These are phyloP conservation scores for Trematocara stigmaticum DNA, from an alignment of 2,113 vertebrate genomes.

Conservation along the genomic window DNA sequence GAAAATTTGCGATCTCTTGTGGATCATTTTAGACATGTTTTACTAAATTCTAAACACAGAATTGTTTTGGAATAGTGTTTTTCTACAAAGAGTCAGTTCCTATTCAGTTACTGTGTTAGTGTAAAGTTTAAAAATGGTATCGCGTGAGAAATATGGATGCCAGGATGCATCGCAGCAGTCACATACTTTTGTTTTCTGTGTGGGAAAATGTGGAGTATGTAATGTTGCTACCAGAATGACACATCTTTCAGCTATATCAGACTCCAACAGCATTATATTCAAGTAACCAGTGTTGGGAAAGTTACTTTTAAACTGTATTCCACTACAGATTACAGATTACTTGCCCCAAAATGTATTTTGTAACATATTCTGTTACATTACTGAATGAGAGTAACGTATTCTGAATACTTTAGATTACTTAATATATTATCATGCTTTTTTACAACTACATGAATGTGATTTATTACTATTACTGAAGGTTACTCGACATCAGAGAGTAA, in stretches of 20 bases:
- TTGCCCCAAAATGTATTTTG: too few relatives aligned
- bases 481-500: too few relatives aligned
- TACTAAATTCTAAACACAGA: not conserved
- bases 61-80: not conserved
- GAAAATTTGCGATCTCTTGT: not conserved
- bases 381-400: too few relatives aligned
- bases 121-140: fast-evolving
- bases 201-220: not conserved
- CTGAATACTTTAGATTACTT: too few relatives aligned
- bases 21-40: fast-evolving
- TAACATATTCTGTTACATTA: too few relatives aligned
- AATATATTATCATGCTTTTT: too few relatives aligned
- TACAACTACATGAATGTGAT: too few relatives aligned
- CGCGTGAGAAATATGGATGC: not conserved
- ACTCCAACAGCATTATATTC: not conserved
- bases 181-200: not conserved
- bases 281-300: not conserved
- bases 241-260: not conserved
- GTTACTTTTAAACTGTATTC: too few relatives aligned
- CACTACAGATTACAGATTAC: too few relatives aligned
- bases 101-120: fast-evolving
- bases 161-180: not conserved
- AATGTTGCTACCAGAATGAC: not conserved
- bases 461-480: too few relatives aligned
- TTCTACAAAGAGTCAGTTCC: not conserved